Evolutionary conservation across 2,888 invertebrate genomes (phyloP), one percentile per base, ranked within the genome.

Genomic region (Polylopha cassiicola): DNA sequence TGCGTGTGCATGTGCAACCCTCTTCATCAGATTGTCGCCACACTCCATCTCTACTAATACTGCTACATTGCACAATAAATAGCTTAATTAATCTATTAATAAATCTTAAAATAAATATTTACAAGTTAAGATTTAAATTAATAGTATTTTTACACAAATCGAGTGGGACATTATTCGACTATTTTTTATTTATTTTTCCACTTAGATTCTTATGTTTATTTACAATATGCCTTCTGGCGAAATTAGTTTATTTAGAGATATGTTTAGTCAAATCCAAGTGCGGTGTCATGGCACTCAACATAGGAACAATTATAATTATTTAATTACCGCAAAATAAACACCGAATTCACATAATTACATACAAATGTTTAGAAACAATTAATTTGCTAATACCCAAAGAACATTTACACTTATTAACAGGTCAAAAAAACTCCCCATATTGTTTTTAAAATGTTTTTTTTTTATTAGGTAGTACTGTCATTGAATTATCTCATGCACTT

Each of bases 1-100:
- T 44, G 43, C 29, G 22, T 47, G 39, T 18, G 10, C 4, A 26
- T 7, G 5, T 2, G 4, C 11, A 16, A 21, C 39, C 33, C 41
- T 30, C 17, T 44, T 48, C 55, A 49, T 44, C 57, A 66, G 59
- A 59, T 53, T 71, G 65, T 63, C 60, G 59, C 57, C 65, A 67
- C 48, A 56, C 47, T 49, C 52, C 43, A 56, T 60, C 61, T 52
- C 54, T 58, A 57, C 73, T 80, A 81, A 81, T 84, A 81, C 82
- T 82, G 81, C 82, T 84, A 84, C 72, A 84, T 84, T 84, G 84
- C 84, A 84, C 84, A 84, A 84, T 84, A 84, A 84, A 84, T 84
- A 80, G 79, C 78, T 84, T 82, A 82, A 60, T 47, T 57, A 55
- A 44, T 62, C 61, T 57, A 57, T 64, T 64, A 63, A 63, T 65